A percentile compares a stretch with the other conserved stretches of the same genome.
Evolutionary conservation across 2,113 vertebrate genomes (phyloP).

Genomic region (Donacobius atricapilla): DNA sequence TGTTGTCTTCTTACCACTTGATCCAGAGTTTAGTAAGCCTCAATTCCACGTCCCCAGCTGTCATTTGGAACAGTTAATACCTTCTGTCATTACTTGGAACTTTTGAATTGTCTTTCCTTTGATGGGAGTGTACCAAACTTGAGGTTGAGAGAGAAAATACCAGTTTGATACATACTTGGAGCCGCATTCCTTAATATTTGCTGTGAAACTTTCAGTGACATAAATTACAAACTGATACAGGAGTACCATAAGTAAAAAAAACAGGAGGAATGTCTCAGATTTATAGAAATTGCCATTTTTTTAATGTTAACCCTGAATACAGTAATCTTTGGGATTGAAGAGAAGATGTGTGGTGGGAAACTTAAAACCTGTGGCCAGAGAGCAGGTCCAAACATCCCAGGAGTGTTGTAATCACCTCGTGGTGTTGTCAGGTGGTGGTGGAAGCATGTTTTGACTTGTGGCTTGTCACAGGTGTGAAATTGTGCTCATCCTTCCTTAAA

Average conservation of each 20-base stretch:
- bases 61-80: not conserved
- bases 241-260: not conserved
- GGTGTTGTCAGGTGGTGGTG: not conserved
- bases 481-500: not conserved
- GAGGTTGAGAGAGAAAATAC: not conserved
- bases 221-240: not conserved
- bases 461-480: not conserved
- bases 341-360: not conserved
- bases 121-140: not conserved
- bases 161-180: not conserved
- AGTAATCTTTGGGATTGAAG: not conserved
- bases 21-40: not conserved
- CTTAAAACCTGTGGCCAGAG: not conserved
- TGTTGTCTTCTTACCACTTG: not conserved
- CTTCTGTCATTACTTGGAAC: not conserved
- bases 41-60: not conserved
- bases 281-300: not conserved
- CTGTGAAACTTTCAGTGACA: not conserved
- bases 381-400: not conserved
- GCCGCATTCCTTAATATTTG: not conserved
- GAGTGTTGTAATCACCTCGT: not conserved
- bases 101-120: not conserved
- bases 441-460: not conserved
- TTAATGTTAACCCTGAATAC: rapidly evolving
- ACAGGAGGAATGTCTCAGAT: not conserved